Evolutionary conservation across 2,888 invertebrate genomes (phyloP), one percentile per base, ranked within the genome.

Genomic region (Hartigia nigra): DNA sequence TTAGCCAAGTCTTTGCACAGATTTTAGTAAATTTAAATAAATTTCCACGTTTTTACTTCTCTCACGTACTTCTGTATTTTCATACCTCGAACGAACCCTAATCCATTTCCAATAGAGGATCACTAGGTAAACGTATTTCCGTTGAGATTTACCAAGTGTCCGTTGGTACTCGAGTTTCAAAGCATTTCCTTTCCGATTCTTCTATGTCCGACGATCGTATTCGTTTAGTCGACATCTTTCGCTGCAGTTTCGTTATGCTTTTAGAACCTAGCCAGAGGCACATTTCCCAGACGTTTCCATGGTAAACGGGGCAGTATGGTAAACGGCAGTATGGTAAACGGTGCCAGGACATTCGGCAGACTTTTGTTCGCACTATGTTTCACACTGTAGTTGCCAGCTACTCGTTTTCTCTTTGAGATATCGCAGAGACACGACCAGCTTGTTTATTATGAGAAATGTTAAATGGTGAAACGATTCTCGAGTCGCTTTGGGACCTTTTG

Each of bases 231-330:
- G 55, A 55, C 23, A 23, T 55, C 55, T 23, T 55, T 55, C 55
- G 55, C 23, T 23, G 55, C 55, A 55, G 55, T 55, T 55, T 55
- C 55, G 55, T 55, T 55, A 55, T 55, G 55, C 55, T 55, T 23
- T 55, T 23, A 55, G 55, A 55, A 23, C 9, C 39, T 4, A 39
- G 14, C 39, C 55, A 55, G 23, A 55, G 70, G 78, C 74, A 80
- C 81, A 80, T 82, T 84, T 84, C 81, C 84, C 86, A 86, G 84
- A 85, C 85, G 82, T 77, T 76, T 69, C 70, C n/a, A 55, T 78
- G 78, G 75, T 80, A 80, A 82, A 83, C 12, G 39, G 75, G n/a
- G n/a, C n/a, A n/a, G n/a, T n/a, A 55, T 78, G 78, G 75, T 80
- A 80, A 82, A 83, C 12, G 39, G 75, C n/a, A 39, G 14, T 14